Conservation (phyloP, 2,113 vertebrate species). For the Hippocampus mohnikei region DNA sequence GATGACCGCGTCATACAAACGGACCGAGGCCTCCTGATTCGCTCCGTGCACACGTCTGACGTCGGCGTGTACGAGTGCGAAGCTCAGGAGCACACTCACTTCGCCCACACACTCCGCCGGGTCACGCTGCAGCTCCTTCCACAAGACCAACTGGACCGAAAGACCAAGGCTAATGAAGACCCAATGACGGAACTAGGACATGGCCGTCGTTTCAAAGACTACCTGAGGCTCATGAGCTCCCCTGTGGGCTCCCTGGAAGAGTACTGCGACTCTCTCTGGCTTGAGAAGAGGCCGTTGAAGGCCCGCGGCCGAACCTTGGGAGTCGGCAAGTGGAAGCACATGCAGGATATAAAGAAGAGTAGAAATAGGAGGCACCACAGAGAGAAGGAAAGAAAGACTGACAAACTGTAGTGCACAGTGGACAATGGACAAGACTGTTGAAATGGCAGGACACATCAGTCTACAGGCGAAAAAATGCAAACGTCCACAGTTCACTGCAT, state of each 20-base stretch:
- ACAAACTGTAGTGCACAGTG: not conserved
- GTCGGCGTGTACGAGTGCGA: slow-evolving; percentile 85
- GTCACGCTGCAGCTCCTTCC: slow-evolving; percentile 84
- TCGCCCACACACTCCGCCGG: slow-evolving; percentile 82
- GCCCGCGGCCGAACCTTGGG: slow-evolving; percentile 68
- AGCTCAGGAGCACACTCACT: slow-evolving; percentile 86
- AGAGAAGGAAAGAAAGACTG: slow-evolving; percentile 18
- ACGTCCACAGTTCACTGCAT: not conserved
- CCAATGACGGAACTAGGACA: slow-evolving; percentile 35
- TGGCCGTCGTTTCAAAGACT: slow-evolving; percentile 89
- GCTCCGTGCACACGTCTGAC: slow-evolving; percentile 82
- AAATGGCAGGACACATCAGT: not conserved
- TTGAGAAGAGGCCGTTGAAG: slow-evolving; percentile 77
- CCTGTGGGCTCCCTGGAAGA: slow-evolving; percentile 86
- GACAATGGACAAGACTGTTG: not conserved
- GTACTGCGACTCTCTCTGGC: slow-evolving; percentile 95
- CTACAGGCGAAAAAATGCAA: not conserved
- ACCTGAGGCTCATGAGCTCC: slow-evolving; percentile 84
- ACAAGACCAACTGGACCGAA: slow-evolving; percentile 80
- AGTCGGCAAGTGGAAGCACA: slow-evolving; percentile 91
- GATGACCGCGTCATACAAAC: slow-evolving; percentile 89
- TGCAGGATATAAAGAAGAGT: slow-evolving; percentile 93
- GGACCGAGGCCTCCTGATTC: slow-evolving; percentile 86
- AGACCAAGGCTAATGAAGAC: slow-evolving; percentile 74
- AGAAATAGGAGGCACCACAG: slow-evolving; percentile 87